Percentiles rank a stretch among this genome's conserved stretches.
Evolutionary conservation across 2,113 vertebrate genomes (phyloP).

Genomic region (Onychostoma macrolepis): DNA sequence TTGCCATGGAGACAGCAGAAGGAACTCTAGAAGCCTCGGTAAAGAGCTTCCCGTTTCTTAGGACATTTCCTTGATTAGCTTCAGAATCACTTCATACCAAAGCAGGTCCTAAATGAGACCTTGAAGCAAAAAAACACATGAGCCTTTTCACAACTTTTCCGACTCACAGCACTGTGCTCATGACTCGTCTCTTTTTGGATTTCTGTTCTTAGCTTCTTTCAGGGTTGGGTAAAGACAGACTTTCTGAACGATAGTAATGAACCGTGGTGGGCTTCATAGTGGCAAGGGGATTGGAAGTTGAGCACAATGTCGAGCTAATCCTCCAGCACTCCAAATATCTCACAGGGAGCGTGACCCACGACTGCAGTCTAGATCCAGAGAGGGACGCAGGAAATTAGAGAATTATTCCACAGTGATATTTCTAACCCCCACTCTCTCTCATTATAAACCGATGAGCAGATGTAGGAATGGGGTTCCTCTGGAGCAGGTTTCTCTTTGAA

Average conservation of each 20-base stretch:
- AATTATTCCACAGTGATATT: conserved; percentile 1
- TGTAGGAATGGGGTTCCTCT: conserved; percentile 25
- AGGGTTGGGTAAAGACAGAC: conserved; percentile 65
- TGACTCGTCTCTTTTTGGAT: not conserved
- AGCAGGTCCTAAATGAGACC: conserved; percentile 28
- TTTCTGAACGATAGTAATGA: conserved; percentile 72
- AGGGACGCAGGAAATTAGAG: not conserved
- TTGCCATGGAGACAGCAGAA: conserved; percentile 49
- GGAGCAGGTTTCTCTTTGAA: conserved; percentile 42
- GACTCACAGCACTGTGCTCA: not conserved
- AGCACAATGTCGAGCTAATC: conserved; percentile 69
- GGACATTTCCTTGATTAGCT: conserved; percentile 26
- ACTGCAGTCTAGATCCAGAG: conserved; percentile 10
- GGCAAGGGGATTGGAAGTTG: conserved; percentile 68
- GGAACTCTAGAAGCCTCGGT: conserved; percentile 5
- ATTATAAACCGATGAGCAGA: conserved; percentile 40
- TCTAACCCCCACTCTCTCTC: not conserved
- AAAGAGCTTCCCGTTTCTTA: conserved; percentile 8
- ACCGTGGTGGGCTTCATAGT: conserved; percentile 64
- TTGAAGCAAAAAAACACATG: conserved; percentile 25
- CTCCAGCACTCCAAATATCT: conserved; percentile 67
- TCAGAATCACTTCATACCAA: not conserved
- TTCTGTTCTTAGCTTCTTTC: conserved; percentile 36
- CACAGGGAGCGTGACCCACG: conserved; percentile 68
- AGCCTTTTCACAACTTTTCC: conserved; percentile 8